Percentiles rank a stretch among this genome's conserved stretches.
Conservation (phyloP, 1,140 invertebrate genomes). For the Eurytemora carolleeae region DNA sequence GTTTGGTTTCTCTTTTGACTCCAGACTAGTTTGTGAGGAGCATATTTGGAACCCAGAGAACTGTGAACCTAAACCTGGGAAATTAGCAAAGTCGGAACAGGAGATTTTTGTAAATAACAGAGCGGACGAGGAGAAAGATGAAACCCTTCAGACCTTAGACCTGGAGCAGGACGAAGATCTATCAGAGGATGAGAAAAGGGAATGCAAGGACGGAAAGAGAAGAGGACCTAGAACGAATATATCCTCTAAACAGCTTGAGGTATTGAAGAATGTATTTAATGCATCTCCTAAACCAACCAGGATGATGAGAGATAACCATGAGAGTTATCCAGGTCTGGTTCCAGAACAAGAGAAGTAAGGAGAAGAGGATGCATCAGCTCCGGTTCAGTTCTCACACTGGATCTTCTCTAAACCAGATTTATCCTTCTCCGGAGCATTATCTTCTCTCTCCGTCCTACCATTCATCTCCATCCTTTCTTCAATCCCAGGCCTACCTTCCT, state of each 20-base stretch:
- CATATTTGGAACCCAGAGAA: too few species aligned
- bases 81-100: too few species aligned
- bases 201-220: slow-evolving; percentile 38
- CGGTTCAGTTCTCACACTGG: background rate
- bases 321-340: slow-evolving; percentile 82
- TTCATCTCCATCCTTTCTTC: background rate
- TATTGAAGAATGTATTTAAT: slow-evolving; percentile 84
- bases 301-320: slow-evolving; percentile 97
- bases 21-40: too few species aligned
- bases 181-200: background rate
- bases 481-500: too few species aligned
- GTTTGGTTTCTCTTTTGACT: too few species aligned
- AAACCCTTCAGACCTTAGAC: background rate
- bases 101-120: too few species aligned
- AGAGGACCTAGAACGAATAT: slow-evolving; percentile 91
- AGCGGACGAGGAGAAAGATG: too few species aligned
- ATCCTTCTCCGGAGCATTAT: too few species aligned
- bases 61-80: too few species aligned
- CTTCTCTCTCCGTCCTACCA: background rate
- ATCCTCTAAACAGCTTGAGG: slow-evolving; percentile 91
- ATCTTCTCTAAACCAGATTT: too few species aligned
- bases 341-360: slow-evolving; percentile 15
- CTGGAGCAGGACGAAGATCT: background rate
- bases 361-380: slow-evolving; percentile 5
- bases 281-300: slow-evolving; percentile 94